Percentiles rank a stretch among this genome's conserved stretches.
Conservation (phyloP, 1,140 invertebrate species). For the Cheumatopsyche charites region DNA sequence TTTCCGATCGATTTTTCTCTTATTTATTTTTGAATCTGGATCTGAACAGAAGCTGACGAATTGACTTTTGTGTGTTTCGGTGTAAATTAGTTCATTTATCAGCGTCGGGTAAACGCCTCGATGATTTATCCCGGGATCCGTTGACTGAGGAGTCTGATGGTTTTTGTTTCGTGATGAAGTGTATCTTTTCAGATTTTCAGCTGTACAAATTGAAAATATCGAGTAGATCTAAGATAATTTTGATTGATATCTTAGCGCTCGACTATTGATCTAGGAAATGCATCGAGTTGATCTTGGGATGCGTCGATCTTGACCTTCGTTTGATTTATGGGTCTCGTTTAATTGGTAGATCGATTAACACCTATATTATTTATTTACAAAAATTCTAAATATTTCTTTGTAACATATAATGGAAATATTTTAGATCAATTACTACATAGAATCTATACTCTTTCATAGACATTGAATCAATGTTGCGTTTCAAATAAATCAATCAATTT, state of each 20-base stretch:
- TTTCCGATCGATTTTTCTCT: background rate
- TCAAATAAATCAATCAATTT: too few species aligned
- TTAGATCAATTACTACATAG: too few species aligned
- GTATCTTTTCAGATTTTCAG: background rate
- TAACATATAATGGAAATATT: too few species aligned
- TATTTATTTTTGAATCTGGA: background rate
- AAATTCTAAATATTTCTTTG: too few species aligned
- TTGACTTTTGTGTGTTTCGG: conserved; percentile 2
- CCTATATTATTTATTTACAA: too few species aligned
- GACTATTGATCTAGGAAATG: conserved; percentile 21
- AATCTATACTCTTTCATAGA: too few species aligned
- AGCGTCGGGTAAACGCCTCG: background rate
- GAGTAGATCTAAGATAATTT: too few species aligned
- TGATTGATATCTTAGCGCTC: conserved; percentile 29
- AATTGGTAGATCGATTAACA: too few species aligned
- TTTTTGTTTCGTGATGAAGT: background rate
- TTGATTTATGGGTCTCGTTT: background rate
- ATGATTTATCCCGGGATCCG: conserved; percentile 20
- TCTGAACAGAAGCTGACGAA: background rate
- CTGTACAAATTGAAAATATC: too few species aligned
- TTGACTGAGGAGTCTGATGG: background rate
- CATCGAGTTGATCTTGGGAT: conserved; percentile 20
- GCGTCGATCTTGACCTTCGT: conserved; percentile 25
- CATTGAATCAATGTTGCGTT: too few species aligned
- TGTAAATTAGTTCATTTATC: conserved; percentile 19